Evolutionary conservation across 2,113 vertebrate genomes (phyloP).

Genomic region (Rhegmatorhina hoffmannsi): DNA sequence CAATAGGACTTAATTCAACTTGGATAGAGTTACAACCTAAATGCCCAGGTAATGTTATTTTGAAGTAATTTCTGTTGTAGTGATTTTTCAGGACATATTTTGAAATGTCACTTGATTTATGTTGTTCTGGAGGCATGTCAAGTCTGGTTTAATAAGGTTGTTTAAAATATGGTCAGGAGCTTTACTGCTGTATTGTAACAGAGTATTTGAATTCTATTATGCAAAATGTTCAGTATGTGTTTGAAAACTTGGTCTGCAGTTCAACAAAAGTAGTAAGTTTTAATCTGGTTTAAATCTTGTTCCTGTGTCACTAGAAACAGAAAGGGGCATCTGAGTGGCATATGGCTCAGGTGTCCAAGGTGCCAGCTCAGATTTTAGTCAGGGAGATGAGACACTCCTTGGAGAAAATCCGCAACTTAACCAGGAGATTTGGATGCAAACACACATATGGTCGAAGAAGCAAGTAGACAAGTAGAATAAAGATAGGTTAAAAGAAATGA

Average conservation of each 20-base stretch:
- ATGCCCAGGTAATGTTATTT: not conserved
- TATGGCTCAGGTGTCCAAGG: not conserved
- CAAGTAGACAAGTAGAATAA: not conserved
- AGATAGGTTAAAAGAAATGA: not conserved
- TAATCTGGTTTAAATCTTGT: not conserved
- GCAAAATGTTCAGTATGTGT: not conserved
- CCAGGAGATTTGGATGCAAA: not conserved
- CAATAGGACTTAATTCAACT: not conserved
- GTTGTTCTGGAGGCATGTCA: not conserved
- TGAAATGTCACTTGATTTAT: not conserved
- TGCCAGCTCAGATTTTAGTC: not conserved
- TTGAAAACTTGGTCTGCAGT: not conserved
- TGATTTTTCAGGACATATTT: not conserved
- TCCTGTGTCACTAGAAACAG: not conserved
- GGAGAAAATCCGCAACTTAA: not conserved
- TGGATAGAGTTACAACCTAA: not conserved
- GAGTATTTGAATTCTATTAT: not conserved
- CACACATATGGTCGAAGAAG: not conserved
- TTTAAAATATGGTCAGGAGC: not conserved
- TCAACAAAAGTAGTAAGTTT: not conserved
- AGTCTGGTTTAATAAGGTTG: not conserved
- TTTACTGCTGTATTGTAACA: not conserved
- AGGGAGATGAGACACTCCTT: not conserved
- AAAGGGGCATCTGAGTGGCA: not conserved
- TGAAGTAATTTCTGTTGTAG: not conserved